Conservation (phyloP, 2,888 invertebrate species). For the Aromia moschata region DNA sequence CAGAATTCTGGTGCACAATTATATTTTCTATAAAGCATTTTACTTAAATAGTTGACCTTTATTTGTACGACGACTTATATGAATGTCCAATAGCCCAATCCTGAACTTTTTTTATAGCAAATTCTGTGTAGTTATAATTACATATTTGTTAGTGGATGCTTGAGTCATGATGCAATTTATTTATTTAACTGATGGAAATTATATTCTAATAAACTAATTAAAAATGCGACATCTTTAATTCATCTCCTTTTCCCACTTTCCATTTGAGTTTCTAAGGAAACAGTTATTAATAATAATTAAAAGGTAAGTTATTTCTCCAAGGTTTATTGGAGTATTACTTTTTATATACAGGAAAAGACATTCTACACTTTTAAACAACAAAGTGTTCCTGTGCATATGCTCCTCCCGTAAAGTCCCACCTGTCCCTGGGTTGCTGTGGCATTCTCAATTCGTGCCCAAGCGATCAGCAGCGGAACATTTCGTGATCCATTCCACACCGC, state of each 20-base stretch:
- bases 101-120: conserved; percentile 29
- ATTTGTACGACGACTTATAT: conserved; percentile 24
- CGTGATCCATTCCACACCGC: no score
- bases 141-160: conserved; percentile 58
- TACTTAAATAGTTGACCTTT: conserved; percentile 15
- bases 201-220: conserved; percentile 62
- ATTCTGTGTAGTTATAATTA: conserved; percentile 47
- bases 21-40: conserved; percentile 20
- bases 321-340: no score
- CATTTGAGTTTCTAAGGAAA: no score
- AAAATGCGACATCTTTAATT: no score
- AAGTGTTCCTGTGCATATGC: no score
- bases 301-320: no score
- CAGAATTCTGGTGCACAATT: conserved; percentile 27
- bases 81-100: conserved; percentile 23
- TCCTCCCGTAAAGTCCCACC: no score
- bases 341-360: not conserved
- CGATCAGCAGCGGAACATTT: no score
- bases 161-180: conserved; percentile 61
- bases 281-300: no score
- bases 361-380: not conserved
- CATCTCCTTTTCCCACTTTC: no score
- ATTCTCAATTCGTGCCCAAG: no score
- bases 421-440: no score
- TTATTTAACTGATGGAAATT: conserved; percentile 61